Percentiles rank a stretch among this genome's conserved stretches.
Conservation (phyloP, 2,888 invertebrate genomes). For the Xylophagus ater region DNA sequence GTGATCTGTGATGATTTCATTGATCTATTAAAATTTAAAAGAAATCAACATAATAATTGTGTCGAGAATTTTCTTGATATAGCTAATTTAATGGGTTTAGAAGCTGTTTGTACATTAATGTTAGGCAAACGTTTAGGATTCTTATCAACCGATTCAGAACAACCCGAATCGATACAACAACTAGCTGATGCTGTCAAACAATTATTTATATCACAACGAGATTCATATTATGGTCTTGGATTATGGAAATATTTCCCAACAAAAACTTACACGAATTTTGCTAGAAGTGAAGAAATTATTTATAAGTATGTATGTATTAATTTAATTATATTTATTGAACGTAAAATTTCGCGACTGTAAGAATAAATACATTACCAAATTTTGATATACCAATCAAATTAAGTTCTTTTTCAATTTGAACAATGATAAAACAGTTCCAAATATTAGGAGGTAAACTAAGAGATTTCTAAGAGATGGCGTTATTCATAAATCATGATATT, state of each 20-base stretch:
- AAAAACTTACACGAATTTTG: constrained; percentile 56
- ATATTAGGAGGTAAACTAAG: no score
- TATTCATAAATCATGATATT: no score
- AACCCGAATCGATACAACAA: constrained; percentile 48
- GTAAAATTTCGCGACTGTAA: no score
- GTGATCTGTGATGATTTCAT: constrained; percentile 68
- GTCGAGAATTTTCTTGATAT: constrained; percentile 58
- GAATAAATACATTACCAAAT: no score
- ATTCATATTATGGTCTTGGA: constrained; percentile 71
- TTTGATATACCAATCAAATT: no score
- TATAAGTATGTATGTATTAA: constrained; percentile 74
- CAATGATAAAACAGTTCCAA: no score
- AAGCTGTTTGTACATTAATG: constrained; percentile 70
- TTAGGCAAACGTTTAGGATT: constrained; percentile 71
- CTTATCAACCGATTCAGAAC: constrained; percentile 40
- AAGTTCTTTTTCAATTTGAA: no score
- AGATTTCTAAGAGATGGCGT: no score
- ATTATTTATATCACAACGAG: constrained; percentile 66
- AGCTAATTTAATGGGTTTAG: constrained; percentile 67
- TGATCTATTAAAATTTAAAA: constrained; percentile 47
- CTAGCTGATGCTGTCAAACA: constrained; percentile 64
- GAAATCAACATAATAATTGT: constrained; percentile 43
- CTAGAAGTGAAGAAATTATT: constrained; percentile 64
- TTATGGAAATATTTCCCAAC: constrained; percentile 73
- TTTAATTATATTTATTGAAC: no score